Base-by-base conservation (phyloP, 2,113 vertebrate genomes). In the Dryoscopus gambensis region DNA sequence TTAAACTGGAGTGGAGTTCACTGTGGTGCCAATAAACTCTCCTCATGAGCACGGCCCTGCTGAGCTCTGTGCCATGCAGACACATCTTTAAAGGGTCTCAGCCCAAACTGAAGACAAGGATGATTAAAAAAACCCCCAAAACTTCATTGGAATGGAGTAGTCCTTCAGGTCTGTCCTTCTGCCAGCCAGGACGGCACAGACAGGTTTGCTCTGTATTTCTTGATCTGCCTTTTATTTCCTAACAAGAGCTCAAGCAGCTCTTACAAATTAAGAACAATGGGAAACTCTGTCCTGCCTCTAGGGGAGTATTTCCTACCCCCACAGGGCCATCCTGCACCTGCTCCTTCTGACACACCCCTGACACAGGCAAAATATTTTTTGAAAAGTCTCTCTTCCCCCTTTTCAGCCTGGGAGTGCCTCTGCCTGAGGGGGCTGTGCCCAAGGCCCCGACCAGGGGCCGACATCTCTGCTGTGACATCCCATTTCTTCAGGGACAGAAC, bases 361-460 rank as follows among this genome's bases (percentile, higher is more conserved):
- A 57, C 55, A 6, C 5, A 17, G 35, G 23, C 22, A 30, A 35
- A 8, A 0, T 9, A 21, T 7, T 17, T 8, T 28, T 17, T 3
- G 19, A 4, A 14, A 33, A 13, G 3, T 12, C 11, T 13, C 9
- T 53, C 23, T 22, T 22, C 27, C 70, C 46, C 42, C 13, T 21
- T 44, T 35, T 30, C 0, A 3, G 37, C 24, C 30, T 23, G 23
- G 30, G 46, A 59, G 13, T 39, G 47, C 37, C 49, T 80, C 37
- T 25, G 31, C 0, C 47, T 5, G 27, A 0, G 2, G 30, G 21
- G 47, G 13, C 16, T 28, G n/a, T 14, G 21, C 21, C 39, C 23
- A n/a, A 35, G 64, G 47, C 50, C 70, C 44, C 10, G 63, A 64
- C 46, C 75, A 42, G 3, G 2, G 7, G 31, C 31, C 69, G 39